phyloP scores from a whole-genome alignment of 2,888 invertebrate genomes.

The Harpagoxenus sublaevis region DNA sequence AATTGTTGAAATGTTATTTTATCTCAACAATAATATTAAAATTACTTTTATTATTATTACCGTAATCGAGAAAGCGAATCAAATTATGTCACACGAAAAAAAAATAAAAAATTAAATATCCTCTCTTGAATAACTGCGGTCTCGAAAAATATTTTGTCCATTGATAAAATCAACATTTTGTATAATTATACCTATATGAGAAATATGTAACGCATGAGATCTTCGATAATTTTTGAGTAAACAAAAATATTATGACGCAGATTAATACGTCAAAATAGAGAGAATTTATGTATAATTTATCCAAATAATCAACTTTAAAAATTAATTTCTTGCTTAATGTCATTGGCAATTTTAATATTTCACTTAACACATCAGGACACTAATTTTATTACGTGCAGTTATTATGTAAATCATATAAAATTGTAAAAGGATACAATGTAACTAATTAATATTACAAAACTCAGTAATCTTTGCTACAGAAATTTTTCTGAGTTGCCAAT shows the following conservation, averaged over 20 bases:
- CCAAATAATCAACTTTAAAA: background rate
- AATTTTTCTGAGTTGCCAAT: background rate
- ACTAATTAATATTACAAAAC: constrained; percentile 7
- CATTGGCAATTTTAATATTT: background rate
- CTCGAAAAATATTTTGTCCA: background rate
- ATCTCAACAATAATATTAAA: background rate
- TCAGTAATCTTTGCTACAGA: background rate
- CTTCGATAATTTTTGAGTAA: background rate
- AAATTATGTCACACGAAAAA: background rate
- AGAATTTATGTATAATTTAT: background rate
- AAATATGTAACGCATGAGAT: background rate
- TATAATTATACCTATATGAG: background rate
- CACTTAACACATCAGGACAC: background rate
- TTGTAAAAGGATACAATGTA: background rate
- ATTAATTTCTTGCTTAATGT: constrained; percentile 23
- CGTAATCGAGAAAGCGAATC: background rate
- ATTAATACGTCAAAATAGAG: background rate
- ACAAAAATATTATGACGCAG: background rate
- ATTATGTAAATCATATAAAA: background rate
- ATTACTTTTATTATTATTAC: background rate
- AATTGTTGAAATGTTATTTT: constrained; percentile 5
- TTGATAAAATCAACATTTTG: background rate
- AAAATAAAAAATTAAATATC: background rate
- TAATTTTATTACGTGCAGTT: background rate
- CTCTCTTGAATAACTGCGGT: background rate